Evolutionary conservation across 2,888 invertebrate species (phyloP).

Genomic region (Pteria penguin): DNA sequence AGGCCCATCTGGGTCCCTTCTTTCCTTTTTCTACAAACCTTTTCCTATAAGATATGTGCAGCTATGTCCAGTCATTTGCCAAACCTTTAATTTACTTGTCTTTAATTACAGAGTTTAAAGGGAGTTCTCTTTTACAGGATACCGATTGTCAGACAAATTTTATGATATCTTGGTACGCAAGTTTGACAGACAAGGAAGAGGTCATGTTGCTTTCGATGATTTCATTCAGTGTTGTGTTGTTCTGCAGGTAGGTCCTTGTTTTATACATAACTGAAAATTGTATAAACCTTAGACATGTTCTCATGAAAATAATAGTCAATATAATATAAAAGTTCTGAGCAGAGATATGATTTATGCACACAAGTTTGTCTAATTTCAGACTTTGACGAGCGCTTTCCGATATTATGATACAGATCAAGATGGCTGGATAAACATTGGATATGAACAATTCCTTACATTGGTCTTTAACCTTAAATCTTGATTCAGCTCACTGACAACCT

Average conservation of each 20-base stretch:
- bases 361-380: slow-evolving; percentile 87
- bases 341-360: too few species aligned
- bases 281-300: too few species aligned
- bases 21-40: too few species aligned
- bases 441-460: slow-evolving; percentile 96
- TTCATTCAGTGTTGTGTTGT: slow-evolving; percentile 98
- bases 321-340: too few species aligned
- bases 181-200: slow-evolving; percentile 94
- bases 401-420: slow-evolving; percentile 94
- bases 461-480: slow-evolving; percentile 83
- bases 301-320: too few species aligned
- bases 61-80: too few species aligned
- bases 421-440: slow-evolving; percentile 96
- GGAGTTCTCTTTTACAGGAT: slow-evolving; percentile 80
- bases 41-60: too few species aligned
- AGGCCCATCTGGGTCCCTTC: too few species aligned
- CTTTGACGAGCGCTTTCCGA: slow-evolving; percentile 92
- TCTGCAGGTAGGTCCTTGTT: slow-evolving; percentile 88
- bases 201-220: slow-evolving; percentile 97
- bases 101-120: too few species aligned
- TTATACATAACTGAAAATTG: too few species aligned
- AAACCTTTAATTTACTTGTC: too few species aligned
- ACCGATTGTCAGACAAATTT: slow-evolving; percentile 88
- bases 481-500: too few species aligned
- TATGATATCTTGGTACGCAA: slow-evolving; percentile 91